Percentiles rank a stretch among this genome's conserved stretches.
Evolutionary conservation across 2,113 vertebrate genomes (phyloP).

Genomic region (Brachypodius melanocephalos): DNA sequence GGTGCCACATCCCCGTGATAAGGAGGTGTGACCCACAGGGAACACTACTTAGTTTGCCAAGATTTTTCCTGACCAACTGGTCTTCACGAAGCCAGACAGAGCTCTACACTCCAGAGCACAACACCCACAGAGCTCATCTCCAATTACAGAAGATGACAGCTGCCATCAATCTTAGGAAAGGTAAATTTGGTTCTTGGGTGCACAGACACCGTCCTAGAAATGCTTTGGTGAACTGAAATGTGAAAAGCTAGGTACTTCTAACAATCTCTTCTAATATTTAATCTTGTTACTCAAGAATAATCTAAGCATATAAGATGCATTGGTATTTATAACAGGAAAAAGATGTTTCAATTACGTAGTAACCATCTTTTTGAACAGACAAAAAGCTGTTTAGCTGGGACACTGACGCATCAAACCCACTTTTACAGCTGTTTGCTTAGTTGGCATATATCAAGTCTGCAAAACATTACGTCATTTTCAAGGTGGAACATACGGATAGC

Average conservation of each 20-base stretch:
- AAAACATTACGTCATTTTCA: conserved; percentile 50
- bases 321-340: background rate
- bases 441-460: conserved; percentile 13
- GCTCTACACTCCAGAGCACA: background rate
- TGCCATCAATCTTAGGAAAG: background rate
- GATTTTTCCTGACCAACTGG: background rate
- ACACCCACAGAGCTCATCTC: background rate
- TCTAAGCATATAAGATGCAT: background rate
- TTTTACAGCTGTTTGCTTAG: background rate
- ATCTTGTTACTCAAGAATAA: background rate
- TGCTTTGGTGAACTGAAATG: background rate
- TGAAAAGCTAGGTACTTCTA: background rate
- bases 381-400: background rate
- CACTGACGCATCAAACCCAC: background rate
- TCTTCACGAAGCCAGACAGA: background rate
- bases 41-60: background rate
- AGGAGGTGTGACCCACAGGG: background rate
- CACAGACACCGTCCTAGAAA: background rate
- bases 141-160: background rate
- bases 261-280: background rate
- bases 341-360: background rate
- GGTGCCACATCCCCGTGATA: background rate
- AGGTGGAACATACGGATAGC: conserved; percentile 47
- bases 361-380: background rate
- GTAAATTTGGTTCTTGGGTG: background rate